Evolutionary conservation across 2,797 vertebrate species (phyloP).

Genomic region (Perodicticus potto): DNA sequence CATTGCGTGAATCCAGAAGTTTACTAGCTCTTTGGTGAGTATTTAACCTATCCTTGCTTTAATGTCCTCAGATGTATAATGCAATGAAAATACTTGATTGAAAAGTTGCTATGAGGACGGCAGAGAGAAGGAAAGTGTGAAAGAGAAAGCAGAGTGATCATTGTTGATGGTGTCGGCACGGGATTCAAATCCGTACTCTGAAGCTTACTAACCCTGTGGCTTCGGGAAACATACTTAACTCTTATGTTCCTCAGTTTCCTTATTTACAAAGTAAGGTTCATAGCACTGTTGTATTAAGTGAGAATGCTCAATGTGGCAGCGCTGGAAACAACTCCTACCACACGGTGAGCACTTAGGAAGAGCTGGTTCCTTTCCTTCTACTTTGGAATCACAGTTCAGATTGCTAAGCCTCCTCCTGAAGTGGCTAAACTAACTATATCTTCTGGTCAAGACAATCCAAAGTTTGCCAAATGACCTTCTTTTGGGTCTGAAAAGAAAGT

Average conservation of each 20-base stretch:
- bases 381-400: background rate
- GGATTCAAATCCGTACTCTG: background rate
- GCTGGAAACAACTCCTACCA: background rate
- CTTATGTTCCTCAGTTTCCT: background rate
- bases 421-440: background rate
- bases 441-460: background rate
- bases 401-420: background rate
- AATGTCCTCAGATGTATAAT: background rate
- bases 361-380: background rate
- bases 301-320: background rate
- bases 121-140: background rate
- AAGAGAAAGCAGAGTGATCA: background rate
- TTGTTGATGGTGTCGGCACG: background rate
- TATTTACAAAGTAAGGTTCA: background rate
- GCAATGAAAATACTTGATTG: background rate
- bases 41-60: background rate
- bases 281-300: background rate
- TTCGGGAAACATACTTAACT: background rate
- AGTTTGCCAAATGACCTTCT: background rate
- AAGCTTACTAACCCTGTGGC: background rate
- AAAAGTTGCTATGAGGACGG: background rate
- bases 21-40: background rate
- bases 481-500: background rate
- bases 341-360: background rate
- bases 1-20: background rate